Conservation (phyloP, 2,797 vertebrate species). For the Pangasius larnaudii region DNA sequence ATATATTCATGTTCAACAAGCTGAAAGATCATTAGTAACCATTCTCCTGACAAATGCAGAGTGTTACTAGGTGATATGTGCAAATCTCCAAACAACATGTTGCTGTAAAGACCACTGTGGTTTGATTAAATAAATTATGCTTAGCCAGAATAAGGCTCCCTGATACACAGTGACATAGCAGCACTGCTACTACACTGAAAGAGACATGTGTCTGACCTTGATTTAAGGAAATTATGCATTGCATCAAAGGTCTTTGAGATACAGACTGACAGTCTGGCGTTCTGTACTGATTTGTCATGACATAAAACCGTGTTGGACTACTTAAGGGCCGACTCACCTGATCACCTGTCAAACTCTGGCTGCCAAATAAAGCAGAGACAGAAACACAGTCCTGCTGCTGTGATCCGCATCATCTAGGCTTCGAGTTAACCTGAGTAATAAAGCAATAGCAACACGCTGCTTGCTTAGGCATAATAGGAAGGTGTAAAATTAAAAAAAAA, state of each 20-base stretch:
- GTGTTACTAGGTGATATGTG: constrained; percentile 57
- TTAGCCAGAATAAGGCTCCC: constrained; percentile 61
- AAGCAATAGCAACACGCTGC: constrained; percentile 29
- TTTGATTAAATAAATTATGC: constrained; percentile 79
- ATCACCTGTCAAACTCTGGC: constrained; percentile 23
- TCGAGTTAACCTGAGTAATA: constrained; percentile 66
- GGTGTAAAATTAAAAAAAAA: constrained; percentile 52
- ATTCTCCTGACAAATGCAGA: constrained; percentile 65
- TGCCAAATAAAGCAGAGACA: constrained; percentile 52
- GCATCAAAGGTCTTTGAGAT: constrained; percentile 65
- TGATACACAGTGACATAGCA: constrained; percentile 72
- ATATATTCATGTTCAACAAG: constrained; percentile 56
- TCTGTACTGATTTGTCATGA: constrained; percentile 61
- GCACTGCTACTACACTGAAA: constrained; percentile 70
- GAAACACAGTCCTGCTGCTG: constrained; percentile 52
- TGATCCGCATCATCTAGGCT: constrained; percentile 65
- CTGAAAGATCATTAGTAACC: constrained; percentile 58
- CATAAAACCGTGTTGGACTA: constrained; percentile 63
- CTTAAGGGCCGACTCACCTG: constrained; percentile 46
- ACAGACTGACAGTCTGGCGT: constrained; percentile 67
- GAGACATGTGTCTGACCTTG: constrained; percentile 67
- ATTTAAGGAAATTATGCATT: constrained; percentile 80
- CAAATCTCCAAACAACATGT: constrained; percentile 53
- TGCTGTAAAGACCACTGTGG: constrained; percentile 51
- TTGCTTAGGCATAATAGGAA: constrained; percentile 63